Conservation (phyloP, 92 coral and sea anemone genomes). For the Porites lobata region DNA sequence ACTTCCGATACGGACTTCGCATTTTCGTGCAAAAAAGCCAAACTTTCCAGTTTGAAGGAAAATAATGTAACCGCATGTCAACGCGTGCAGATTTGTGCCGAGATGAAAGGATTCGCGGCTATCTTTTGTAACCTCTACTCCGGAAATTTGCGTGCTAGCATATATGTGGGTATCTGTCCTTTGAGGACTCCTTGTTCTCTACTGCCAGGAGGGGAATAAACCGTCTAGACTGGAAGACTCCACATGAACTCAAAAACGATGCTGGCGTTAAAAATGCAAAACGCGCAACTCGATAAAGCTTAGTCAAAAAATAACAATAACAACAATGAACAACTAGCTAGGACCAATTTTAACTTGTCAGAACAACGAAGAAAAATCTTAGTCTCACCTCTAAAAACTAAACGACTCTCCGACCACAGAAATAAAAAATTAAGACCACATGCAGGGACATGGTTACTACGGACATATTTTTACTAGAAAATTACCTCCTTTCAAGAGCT, state of each 20-base stretch:
- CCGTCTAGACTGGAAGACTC: constrained; percentile 50
- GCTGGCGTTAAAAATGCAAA: background rate
- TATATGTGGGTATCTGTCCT: constrained; percentile 37
- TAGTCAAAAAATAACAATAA: too few species aligned
- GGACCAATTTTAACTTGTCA: too few species aligned
- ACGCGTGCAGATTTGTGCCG: background rate
- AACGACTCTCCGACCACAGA: too few species aligned
- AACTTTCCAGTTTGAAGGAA: constrained; percentile 10
- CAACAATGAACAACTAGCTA: background rate
- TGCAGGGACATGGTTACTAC: too few species aligned
- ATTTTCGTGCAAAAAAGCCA: constrained; percentile 15
- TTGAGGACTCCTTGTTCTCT: constrained; percentile 12
- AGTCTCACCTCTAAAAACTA: too few species aligned
- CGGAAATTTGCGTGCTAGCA: constrained; percentile 37
- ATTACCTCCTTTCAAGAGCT: too few species aligned
- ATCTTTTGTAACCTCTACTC: constrained; percentile 13
- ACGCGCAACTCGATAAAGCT: background rate
- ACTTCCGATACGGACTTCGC: constrained; percentile 27
- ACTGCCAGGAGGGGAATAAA: constrained; percentile 18
- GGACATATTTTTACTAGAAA: too few species aligned
- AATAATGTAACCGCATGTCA: constrained; percentile 4
- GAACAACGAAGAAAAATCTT: too few species aligned
- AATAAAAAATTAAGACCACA: too few species aligned
- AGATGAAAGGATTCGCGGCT: constrained; percentile 37
- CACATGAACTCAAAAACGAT: constrained; percentile 1